phyloP scores from a whole-genome alignment of 2,113 vertebrate species.

The Misgurnus anguillicaudatus region DNA sequence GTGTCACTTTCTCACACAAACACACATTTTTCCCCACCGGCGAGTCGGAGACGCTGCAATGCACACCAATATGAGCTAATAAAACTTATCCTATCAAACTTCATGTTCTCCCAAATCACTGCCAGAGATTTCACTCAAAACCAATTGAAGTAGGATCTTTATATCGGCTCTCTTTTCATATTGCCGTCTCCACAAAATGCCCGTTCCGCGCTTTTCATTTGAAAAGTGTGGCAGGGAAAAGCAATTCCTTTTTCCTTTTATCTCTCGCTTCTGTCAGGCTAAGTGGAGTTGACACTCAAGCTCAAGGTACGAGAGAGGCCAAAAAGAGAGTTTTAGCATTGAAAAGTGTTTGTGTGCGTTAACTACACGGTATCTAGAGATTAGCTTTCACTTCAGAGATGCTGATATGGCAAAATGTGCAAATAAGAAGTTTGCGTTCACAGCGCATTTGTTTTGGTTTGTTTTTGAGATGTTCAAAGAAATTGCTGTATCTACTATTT shows the following conservation, averaged over 20 bases:
- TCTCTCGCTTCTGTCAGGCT: constrained; percentile 45
- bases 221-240: constrained; percentile 41
- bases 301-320: constrained; percentile 32
- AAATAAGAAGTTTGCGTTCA: constrained; percentile 67
- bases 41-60: background rate
- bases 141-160: constrained; percentile 35
- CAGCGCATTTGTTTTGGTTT: constrained; percentile 52
- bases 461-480: constrained; percentile 51
- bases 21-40: constrained; percentile 20
- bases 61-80: constrained; percentile 37
- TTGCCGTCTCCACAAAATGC: constrained; percentile 33
- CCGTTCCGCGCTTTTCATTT: constrained; percentile 44
- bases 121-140: constrained; percentile 31
- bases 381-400: constrained; percentile 64
- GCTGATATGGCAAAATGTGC: constrained; percentile 67
- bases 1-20: constrained; percentile 22
- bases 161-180: constrained; percentile 6
- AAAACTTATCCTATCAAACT: constrained; percentile 52
- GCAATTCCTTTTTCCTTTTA: constrained; percentile 45
- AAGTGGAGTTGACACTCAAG: constrained; percentile 53
- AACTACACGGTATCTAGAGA: constrained; percentile 64
- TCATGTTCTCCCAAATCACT: constrained; percentile 37
- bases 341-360: constrained; percentile 40
- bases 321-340: constrained; percentile 37
- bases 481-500: constrained; percentile 36